Evolutionary conservation across 1,140 invertebrate genomes (phyloP).

Genomic region (Drosophila burlai): DNA sequence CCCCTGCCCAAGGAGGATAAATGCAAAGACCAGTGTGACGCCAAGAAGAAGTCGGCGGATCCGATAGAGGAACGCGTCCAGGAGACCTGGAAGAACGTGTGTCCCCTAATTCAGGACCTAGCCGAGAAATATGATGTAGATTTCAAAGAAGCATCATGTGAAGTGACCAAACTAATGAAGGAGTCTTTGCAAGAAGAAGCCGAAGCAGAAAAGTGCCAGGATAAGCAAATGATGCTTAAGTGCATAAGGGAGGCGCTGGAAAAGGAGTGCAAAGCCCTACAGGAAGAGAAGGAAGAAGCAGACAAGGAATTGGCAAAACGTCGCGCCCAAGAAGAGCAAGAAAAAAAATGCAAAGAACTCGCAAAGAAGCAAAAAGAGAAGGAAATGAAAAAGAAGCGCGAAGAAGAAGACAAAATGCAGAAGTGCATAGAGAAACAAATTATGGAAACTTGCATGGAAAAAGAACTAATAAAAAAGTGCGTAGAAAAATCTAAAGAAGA

Average conservation of each 20-base stretch:
- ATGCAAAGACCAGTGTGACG: background rate
- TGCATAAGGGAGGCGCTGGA: background rate
- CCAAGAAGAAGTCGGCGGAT: background rate
- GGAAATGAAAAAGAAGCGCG: background rate
- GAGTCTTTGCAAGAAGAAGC: background rate
- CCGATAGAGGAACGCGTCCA: background rate
- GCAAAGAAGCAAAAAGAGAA: no score
- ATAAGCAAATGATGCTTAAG: background rate
- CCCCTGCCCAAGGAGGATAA: background rate
- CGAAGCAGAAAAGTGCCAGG: background rate
- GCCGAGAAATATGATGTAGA: constrained; percentile 8
- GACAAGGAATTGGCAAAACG: background rate
- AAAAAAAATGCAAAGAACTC: background rate
- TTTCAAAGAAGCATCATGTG: background rate
- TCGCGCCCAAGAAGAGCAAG: background rate
- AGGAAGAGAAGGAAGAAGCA: background rate
- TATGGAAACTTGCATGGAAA: background rate
- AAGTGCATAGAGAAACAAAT: background rate
- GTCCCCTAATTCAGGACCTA: constrained; percentile 5
- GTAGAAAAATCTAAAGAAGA: background rate
- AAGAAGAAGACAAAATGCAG: background rate
- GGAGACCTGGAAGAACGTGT: constrained; percentile 3
- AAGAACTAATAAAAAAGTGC: background rate
- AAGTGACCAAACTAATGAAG: constrained; percentile 7
- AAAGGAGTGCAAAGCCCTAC: background rate